Conservation (phyloP, 2,113 vertebrate species). For the Corapipo altera region DNA sequence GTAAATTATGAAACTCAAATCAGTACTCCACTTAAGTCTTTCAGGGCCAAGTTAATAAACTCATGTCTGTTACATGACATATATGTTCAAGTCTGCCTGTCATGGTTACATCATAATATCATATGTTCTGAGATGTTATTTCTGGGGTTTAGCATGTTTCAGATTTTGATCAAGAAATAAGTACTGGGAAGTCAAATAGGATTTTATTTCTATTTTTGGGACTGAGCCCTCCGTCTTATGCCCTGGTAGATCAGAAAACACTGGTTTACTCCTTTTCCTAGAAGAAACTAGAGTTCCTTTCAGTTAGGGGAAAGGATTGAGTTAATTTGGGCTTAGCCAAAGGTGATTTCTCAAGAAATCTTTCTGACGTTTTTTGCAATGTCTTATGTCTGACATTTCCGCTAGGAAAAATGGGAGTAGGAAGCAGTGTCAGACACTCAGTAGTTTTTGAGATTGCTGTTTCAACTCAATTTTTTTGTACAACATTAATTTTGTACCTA, state of each 20-base stretch:
- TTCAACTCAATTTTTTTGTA: background rate
- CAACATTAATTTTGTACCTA: background rate
- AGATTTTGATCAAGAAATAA: background rate
- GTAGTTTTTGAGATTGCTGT: background rate
- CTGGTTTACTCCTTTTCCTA: background rate
- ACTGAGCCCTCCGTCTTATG: background rate
- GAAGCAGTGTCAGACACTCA: background rate
- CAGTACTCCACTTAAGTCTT: background rate
- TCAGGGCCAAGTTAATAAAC: background rate
- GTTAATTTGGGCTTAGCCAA: background rate
- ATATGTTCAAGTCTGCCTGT: background rate
- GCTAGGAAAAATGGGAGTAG: background rate
- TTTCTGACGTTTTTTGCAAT: background rate
- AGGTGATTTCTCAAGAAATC: background rate
- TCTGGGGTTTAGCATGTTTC: background rate
- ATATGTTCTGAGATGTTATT: background rate
- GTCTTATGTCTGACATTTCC: background rate
- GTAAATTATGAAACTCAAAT: background rate
- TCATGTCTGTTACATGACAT: background rate
- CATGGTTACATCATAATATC: background rate
- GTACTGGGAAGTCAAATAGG: background rate
- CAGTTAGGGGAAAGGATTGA: background rate
- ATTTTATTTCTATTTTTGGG: background rate
- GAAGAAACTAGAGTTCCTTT: background rate
- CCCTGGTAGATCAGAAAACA: background rate